Base-by-base conservation (phyloP, 2,888 invertebrate genomes). In the Cosmopolites sordidus region DNA sequence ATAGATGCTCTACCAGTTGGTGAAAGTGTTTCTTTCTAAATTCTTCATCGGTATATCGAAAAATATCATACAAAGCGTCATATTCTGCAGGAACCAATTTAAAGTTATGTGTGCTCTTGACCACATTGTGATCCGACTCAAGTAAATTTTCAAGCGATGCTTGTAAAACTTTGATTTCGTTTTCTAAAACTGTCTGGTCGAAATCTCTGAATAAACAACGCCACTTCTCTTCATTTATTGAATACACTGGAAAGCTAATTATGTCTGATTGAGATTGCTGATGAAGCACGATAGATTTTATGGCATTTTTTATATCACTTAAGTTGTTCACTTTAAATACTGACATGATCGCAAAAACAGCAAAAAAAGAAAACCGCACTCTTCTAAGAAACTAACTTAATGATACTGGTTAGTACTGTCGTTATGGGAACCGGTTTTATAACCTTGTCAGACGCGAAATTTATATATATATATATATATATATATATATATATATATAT, bases 1-100 rank as follows among this genome's bases (percentile, higher is more conserved):
- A 45, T n/a, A 30, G 16, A 33, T 33, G 29, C 6, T 30, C 11
- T 4, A 16, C 16, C 15, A 33, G 5, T 11, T 45, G 12, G 16
- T 16, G 4, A 16, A 33, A 45, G 16, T 45, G 8, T 16, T 45
- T 33, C 29, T 45, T 30, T 16, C 44, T 9, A 45, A 45, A 45
- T 11, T 14, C 8, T 16, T 45, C 44, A 14, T 37, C 17, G n/a
- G 22, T 33, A 3, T 12, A 16, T 11, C n/a, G 15, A 16, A 45
- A 45, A n/a, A 45, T 33, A 27, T 27, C 12, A 12, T 14, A 27
- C 22, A 43, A 27, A 15, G 43, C 43, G 27, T 43, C 43, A 29
- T 27, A 43, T 9, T 14, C 18, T 5, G 29, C 27, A 5, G 43
- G 43, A 4, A 43, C n/a, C 12, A 43, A 27, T 27, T 6, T 11